These are phyloP conservation scores for Ochropleura plecta DNA, from an alignment of 2,888 invertebrate genomes.

Conservation along the genomic window DNA sequence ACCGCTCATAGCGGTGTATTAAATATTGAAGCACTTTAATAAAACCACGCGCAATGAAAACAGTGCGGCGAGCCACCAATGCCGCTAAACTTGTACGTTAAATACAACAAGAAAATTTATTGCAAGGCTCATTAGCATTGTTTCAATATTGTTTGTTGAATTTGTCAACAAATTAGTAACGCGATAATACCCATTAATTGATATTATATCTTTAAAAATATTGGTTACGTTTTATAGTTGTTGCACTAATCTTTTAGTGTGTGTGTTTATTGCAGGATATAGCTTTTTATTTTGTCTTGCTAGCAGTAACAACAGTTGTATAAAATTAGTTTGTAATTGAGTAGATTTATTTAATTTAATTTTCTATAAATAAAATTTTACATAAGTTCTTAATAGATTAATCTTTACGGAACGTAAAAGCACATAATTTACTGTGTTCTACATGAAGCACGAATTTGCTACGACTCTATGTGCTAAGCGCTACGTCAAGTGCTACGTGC, in stretches of 20 bases:
- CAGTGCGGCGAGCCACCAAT: conserved; percentile 2
- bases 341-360: too few relatives aligned
- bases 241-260: too few relatives aligned
- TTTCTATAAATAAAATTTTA: too few relatives aligned
- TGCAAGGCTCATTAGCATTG: background rate
- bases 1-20: conserved; percentile 49
- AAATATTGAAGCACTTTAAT: conserved; percentile 50
- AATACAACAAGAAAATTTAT: background rate
- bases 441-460: conserved; percentile 8
- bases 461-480: conserved; percentile 29
- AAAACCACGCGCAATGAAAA: conserved; percentile 24
- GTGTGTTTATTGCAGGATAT: too few relatives aligned
- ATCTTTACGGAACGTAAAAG: background rate
- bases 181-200: too few relatives aligned
- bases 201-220: too few relatives aligned
- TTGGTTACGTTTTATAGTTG: too few relatives aligned
- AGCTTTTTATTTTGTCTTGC: too few relatives aligned
- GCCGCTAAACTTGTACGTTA: background rate
- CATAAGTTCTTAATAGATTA: too few relatives aligned
- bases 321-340: too few relatives aligned
- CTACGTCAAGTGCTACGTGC: conserved; percentile 17
- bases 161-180: background rate
- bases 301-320: too few relatives aligned
- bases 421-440: background rate
- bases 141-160: background rate